These are phyloP conservation scores for Fragum whitleyi DNA, from an alignment of 2,888 invertebrate genomes.

Conservation along the genomic window DNA sequence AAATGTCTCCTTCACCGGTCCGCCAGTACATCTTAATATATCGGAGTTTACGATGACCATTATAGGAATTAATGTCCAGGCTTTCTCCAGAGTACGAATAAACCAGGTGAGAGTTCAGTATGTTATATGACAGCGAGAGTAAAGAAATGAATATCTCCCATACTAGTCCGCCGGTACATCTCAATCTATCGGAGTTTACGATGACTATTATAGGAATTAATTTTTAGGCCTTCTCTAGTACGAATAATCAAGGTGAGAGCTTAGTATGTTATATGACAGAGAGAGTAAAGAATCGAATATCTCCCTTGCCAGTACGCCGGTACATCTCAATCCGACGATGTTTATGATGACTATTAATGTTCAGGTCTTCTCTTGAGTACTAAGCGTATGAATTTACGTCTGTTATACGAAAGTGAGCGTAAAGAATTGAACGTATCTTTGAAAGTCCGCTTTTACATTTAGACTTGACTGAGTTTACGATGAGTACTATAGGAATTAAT, in stretches of 20 bases:
- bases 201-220: neutral
- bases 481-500: neutral
- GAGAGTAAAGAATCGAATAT: neutral
- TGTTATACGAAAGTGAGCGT: neutral
- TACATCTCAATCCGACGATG: neutral
- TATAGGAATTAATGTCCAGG: neutral
- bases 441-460: neutral
- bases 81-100: neutral
- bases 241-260: neutral
- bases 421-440: slow-evolving; percentile 1
- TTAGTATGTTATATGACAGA: neutral
- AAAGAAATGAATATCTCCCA: neutral
- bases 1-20: neutral
- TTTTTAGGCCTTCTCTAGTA: neutral
- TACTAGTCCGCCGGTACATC: neutral
- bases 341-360: slow-evolving; percentile 1
- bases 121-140: neutral
- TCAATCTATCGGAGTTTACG: neutral
- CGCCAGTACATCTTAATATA: neutral
- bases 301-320: neutral
- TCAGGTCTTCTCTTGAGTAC: neutral
- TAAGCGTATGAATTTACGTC: neutral
- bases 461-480: neutral
- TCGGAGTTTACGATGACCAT: neutral
- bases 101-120: neutral